A percentile compares a stretch with the other conserved stretches of the same genome.
phyloP scores from a whole-genome alignment of 2,797 vertebrate genomes.

The Champsocephalus esox region DNA sequence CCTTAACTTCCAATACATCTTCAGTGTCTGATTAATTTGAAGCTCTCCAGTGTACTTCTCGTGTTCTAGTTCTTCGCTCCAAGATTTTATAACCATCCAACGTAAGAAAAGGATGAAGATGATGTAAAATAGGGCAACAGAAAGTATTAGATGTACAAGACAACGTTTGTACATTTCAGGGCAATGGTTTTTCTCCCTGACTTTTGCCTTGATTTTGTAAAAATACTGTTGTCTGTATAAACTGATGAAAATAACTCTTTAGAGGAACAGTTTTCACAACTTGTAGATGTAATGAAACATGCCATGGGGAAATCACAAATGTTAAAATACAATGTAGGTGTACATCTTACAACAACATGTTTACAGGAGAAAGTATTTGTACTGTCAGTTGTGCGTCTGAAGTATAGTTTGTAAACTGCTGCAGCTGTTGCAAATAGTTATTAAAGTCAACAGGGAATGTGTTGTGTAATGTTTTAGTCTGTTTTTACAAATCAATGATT shows the following conservation, averaged over 20 bases:
- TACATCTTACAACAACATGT: neutral
- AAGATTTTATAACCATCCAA: neutral
- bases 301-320: neutral
- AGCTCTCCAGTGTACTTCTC: too few species aligned
- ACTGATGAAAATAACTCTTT: neutral
- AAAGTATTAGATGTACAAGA: neutral
- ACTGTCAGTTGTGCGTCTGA: neutral
- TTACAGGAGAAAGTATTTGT: neutral
- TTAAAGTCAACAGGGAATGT: slow-evolving; percentile 5
- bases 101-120: neutral
- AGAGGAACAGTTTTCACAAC: neutral
- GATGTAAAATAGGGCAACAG: neutral
- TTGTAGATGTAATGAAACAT: neutral
- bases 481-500: neutral
- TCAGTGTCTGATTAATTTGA: too few species aligned
- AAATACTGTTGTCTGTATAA: neutral
- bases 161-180: neutral
- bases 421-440: slow-evolving; percentile 22
- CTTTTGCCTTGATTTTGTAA: neutral
- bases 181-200: neutral
- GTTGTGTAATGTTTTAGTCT: neutral
- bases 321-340: neutral
- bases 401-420: slow-evolving; percentile 4
- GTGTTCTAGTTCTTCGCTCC: too few species aligned
- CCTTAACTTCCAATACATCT: too few species aligned